A percentile compares a stretch with the other conserved stretches of the same genome.
These are phyloP conservation scores for Cryptocephalus primarius DNA, from an alignment of 2,888 invertebrate species.

Conservation along the genomic window DNA sequence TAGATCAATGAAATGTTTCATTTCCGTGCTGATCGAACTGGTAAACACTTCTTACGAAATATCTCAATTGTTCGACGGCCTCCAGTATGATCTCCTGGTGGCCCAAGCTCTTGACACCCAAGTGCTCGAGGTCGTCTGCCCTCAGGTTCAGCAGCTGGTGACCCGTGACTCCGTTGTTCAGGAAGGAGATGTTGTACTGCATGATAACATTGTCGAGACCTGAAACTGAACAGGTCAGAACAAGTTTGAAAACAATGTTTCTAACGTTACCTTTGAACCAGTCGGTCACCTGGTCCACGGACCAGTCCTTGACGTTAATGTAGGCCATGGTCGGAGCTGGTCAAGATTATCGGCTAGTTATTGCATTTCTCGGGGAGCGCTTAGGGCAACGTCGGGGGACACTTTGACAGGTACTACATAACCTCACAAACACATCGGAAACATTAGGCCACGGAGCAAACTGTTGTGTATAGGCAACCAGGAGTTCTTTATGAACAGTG, in stretches of 20 bases:
- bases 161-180: conserved; percentile 73
- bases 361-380: too few relatives aligned
- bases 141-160: conserved; percentile 72
- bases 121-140: conserved; percentile 77
- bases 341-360: too few relatives aligned
- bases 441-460: too few relatives aligned
- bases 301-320: conserved; percentile 81
- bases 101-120: conserved; percentile 78
- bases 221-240: conserved; percentile 30
- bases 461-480: too few relatives aligned
- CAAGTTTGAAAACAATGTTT: background rate
- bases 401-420: too few relatives aligned
- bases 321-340: conserved; percentile 50
- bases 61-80: conserved; percentile 80
- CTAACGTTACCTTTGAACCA: conserved; percentile 70
- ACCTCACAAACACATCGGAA: too few relatives aligned
- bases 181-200: conserved; percentile 64
- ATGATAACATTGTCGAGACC: conserved; percentile 70
- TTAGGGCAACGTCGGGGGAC: too few relatives aligned
- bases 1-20: too few relatives aligned
- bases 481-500: too few relatives aligned
- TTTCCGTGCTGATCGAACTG: too few relatives aligned
- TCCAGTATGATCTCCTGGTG: conserved; percentile 90
- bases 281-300: conserved; percentile 80
- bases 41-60: conserved; percentile 57